phyloP scores from a whole-genome alignment of 2,888 invertebrate genomes.

The Pristionchus japonicus region DNA sequence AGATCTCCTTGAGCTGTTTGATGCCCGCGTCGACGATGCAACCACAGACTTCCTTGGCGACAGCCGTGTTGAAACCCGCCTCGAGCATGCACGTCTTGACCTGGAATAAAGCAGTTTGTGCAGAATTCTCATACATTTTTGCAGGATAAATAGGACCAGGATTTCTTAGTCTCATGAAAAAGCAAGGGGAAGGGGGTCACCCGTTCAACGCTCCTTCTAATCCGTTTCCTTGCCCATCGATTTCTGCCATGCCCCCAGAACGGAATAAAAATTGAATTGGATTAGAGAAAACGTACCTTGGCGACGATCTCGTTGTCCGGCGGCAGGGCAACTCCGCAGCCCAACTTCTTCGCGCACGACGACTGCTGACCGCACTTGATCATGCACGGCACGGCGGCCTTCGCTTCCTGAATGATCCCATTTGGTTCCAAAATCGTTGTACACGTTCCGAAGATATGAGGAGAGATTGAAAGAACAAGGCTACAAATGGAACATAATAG shows the following conservation, averaged over 20 bases:
- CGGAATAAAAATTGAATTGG: too few species aligned
- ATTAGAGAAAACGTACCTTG: not conserved
- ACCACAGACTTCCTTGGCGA: not conserved
- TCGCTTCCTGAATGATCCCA: not conserved
- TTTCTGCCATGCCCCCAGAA: too few species aligned
- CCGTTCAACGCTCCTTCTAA: too few species aligned
- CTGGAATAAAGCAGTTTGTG: not conserved
- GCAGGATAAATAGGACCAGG: too few species aligned
- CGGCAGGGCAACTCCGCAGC: constrained; percentile 36
- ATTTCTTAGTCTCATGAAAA: too few species aligned
- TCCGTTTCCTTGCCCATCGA: too few species aligned
- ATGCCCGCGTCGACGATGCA: constrained; percentile 8
- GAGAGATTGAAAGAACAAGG: too few species aligned
- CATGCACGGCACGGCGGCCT: not conserved
- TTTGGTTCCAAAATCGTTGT: too few species aligned
- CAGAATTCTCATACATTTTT: not conserved
- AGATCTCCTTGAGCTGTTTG: not conserved
- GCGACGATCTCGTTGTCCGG: constrained; percentile 29
- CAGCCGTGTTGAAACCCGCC: not conserved
- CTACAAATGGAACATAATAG: too few species aligned
- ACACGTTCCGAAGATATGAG: too few species aligned
- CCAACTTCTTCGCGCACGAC: not conserved
- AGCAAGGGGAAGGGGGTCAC: too few species aligned
- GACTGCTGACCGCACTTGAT: constrained; percentile 15
- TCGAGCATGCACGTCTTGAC: not conserved